These are phyloP conservation scores for Hoplodrina ambigua DNA, from an alignment of 2,888 invertebrate genomes.

Conservation along the genomic window DNA sequence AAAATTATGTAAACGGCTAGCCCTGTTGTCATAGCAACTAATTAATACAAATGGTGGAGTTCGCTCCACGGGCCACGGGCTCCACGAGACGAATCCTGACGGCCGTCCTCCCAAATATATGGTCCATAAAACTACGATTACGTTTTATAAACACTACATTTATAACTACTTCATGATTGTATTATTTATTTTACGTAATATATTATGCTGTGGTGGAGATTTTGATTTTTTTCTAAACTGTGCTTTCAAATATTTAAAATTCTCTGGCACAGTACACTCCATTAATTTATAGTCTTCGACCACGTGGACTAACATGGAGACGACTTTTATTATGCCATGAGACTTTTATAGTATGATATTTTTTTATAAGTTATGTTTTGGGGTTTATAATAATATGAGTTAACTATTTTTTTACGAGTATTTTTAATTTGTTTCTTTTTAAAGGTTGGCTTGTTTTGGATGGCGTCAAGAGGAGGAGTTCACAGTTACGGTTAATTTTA, in stretches of 20 bases:
- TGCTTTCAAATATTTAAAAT: slow-evolving; percentile 90
- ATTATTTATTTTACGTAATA: slow-evolving; percentile 90
- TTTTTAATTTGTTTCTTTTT: slow-evolving; percentile 9
- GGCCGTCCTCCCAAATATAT: slow-evolving; percentile 81
- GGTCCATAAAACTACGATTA: slow-evolving; percentile 88
- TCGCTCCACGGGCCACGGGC: slow-evolving; percentile 60
- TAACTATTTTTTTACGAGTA: slow-evolving; percentile 16
- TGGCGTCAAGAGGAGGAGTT: not conserved
- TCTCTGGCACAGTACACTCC: slow-evolving; percentile 87
- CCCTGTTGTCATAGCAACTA: slow-evolving; percentile 70
- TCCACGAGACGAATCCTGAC: slow-evolving; percentile 62
- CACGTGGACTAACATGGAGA: slow-evolving; percentile 71
- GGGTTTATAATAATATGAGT: slow-evolving; percentile 1
- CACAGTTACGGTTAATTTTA: no score
- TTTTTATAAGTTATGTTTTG: slow-evolving; percentile 23
- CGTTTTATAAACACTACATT: slow-evolving; percentile 90
- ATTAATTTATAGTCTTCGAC: slow-evolving; percentile 88
- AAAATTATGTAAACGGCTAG: slow-evolving; percentile 65
- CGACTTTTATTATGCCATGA: slow-evolving; percentile 58
- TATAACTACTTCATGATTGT: slow-evolving; percentile 90
- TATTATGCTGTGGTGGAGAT: slow-evolving; percentile 86
- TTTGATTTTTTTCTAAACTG: slow-evolving; percentile 88
- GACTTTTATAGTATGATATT: slow-evolving; percentile 50
- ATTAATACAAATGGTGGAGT: slow-evolving; percentile 82
- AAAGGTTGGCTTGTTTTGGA: not conserved